phyloP scores from a whole-genome alignment of 30 jellyfish, hydroid and myxozoan species.

The Cassiopea andromeda region DNA sequence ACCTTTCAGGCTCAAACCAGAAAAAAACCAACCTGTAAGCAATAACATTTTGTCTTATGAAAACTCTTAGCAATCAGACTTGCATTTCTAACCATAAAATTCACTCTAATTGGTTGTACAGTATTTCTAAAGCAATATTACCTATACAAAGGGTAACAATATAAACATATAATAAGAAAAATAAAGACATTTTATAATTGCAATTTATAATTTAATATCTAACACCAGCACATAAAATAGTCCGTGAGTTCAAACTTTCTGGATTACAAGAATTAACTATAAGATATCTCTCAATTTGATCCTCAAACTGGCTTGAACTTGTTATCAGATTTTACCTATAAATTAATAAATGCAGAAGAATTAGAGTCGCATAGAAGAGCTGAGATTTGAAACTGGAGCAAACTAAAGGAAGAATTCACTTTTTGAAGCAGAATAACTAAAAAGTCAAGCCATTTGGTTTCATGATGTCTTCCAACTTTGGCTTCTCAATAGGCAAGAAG shows the following conservation, averaged over 20 bases:
- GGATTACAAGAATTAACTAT: not conserved
- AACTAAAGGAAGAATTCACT: not conserved
- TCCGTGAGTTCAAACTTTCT: not conserved
- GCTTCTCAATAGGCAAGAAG: too few species aligned
- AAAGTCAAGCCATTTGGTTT: too few species aligned
- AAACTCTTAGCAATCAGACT: not conserved
- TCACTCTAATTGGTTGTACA: not conserved
- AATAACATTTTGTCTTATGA: not conserved
- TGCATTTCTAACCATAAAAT: not conserved
- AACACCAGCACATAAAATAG: not conserved
- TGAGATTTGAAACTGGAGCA: not conserved
- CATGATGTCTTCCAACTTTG: too few species aligned
- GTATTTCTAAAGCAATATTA: not conserved
- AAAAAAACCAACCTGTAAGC: not conserved
- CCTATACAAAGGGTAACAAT: constrained; percentile 10
- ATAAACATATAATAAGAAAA: constrained; percentile 11
- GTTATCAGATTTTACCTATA: not conserved
- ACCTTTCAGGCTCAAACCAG: not conserved
- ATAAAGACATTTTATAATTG: not conserved
- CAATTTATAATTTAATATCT: not conserved
- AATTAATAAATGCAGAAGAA: not conserved
- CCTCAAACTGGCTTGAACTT: not conserved
- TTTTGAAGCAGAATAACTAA: too few species aligned
- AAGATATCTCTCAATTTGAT: not conserved
- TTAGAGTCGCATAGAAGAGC: not conserved